A percentile compares a stretch with the other conserved stretches of the same genome.
Evolutionary conservation across 2,888 invertebrate genomes (phyloP).

Genomic region (Sylvicola cinctus): DNA sequence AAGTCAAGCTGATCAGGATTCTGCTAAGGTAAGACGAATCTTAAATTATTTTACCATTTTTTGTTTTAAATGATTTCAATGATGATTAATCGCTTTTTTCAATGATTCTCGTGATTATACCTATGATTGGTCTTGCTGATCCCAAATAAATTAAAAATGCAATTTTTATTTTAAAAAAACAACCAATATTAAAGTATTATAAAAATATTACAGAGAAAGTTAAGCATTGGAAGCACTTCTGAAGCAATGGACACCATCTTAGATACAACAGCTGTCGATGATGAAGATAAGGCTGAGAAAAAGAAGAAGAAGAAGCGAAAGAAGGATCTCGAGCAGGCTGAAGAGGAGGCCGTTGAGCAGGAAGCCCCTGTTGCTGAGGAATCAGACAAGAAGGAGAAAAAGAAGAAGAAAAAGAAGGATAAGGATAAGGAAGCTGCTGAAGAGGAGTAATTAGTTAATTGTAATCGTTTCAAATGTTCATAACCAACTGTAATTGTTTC

Average conservation of each 20-base stretch:
- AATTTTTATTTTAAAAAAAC: neutral
- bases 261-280: constrained; percentile 15
- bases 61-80: neutral
- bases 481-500: too few relatives aligned
- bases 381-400: constrained; percentile 41
- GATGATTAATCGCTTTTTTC: constrained; percentile 2
- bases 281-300: constrained; percentile 31
- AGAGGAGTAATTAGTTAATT: too few relatives aligned
- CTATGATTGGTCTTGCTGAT: constrained; percentile 6
- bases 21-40: constrained; percentile 20
- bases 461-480: too few relatives aligned
- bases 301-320: constrained; percentile 46
- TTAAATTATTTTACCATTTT: constrained; percentile 11
- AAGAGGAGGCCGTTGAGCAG: constrained; percentile 16
- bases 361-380: constrained; percentile 20
- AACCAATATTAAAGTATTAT: constrained; percentile 4
- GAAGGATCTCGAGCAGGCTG: constrained; percentile 27
- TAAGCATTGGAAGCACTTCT: constrained; percentile 29
- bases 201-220: constrained; percentile 26
- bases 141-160: constrained; percentile 5
- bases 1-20: constrained; percentile 8
- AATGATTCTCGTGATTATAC: constrained; percentile 10
- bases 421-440: constrained; percentile 36
- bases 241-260: constrained; percentile 12
- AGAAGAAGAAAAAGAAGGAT: constrained; percentile 60